phyloP scores from a whole-genome alignment of 2,113 vertebrate genomes.

The Ciconia boyciana region DNA sequence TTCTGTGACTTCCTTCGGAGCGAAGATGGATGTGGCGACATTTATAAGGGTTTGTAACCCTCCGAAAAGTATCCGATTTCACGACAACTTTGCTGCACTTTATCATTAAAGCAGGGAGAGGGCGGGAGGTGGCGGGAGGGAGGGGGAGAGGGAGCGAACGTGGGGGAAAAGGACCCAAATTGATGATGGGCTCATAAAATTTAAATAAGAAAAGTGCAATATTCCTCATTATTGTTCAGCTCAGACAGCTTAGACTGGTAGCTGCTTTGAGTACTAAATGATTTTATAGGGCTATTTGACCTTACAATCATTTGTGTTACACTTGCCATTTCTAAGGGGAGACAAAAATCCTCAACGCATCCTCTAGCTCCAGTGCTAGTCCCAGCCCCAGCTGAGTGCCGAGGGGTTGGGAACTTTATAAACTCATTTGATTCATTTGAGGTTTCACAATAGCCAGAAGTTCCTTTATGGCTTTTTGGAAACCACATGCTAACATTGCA shows the following conservation, averaged over 20 bases:
- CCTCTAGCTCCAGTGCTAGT: conserved; percentile 46
- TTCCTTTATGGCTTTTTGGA: conserved; percentile 62
- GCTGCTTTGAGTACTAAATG: conserved; percentile 45
- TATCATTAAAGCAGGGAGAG: conserved; percentile 27
- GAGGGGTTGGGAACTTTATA: conserved; percentile 56
- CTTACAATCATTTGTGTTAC: conserved; percentile 46
- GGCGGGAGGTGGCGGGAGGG: not conserved
- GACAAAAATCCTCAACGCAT: conserved; percentile 55
- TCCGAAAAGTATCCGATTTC: conserved; percentile 70
- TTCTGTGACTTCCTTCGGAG: conserved; percentile 55
- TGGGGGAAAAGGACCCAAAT: conserved; percentile 35
- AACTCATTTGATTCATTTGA: conserved; percentile 62
- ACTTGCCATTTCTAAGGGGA: conserved; percentile 58
- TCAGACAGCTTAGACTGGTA: conserved; percentile 33
- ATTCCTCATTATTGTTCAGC: conserved; percentile 5
- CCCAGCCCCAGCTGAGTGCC: conserved; percentile 17
- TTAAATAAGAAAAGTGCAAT: conserved; percentile 62
- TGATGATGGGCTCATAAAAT: conserved; percentile 61
- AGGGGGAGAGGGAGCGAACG: not conserved
- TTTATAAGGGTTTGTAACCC: conserved; percentile 61
- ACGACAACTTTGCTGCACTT: conserved; percentile 42
- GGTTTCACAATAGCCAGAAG: conserved; percentile 64
- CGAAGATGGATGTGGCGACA: conserved; percentile 53
- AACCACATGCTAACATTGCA: conserved; percentile 26
- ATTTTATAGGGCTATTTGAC: conserved; percentile 59